Conservation (phyloP, 2,797 vertebrate genomes). For the Eidolon dupreanum region DNA sequence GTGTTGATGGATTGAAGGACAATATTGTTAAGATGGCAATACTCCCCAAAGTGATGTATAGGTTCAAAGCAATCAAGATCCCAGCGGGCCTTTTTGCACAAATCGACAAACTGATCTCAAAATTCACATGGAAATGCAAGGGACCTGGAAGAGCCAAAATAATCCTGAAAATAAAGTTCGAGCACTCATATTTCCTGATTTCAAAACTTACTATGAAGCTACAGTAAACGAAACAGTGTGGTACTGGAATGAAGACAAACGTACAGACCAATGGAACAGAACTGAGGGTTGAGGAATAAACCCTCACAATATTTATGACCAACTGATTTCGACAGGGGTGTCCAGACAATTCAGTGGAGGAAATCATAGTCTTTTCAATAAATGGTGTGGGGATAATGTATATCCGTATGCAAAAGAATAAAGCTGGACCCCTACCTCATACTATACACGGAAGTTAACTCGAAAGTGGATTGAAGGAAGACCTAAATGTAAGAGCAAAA, state of each 20-base stretch:
- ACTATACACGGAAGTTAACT: not conserved
- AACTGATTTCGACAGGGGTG: not conserved
- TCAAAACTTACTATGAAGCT: not conserved
- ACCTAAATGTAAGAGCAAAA: not conserved
- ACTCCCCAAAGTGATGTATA: not conserved
- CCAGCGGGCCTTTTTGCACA: not conserved
- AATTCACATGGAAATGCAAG: not conserved
- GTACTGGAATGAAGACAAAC: not conserved
- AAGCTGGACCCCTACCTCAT: not conserved
- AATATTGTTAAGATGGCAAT: not conserved
- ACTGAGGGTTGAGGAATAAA: not conserved
- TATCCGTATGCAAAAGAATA: not conserved
- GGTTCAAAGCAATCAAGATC: not conserved
- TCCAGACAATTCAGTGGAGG: not conserved
- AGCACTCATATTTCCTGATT: not conserved
- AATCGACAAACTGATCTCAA: not conserved
- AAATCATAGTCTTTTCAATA: not conserved
- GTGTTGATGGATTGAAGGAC: not conserved
- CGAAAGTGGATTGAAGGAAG: not conserved
- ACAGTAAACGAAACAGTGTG: not conserved
- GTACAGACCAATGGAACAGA: not conserved
- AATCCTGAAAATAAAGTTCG: not conserved
- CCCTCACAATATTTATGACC: not conserved
- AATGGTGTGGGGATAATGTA: not conserved
- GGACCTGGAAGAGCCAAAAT: not conserved